Percentiles rank a stretch among this genome's conserved stretches.
phyloP scores from a whole-genome alignment of 2,888 invertebrate species.

The Cephalotes varians region DNA sequence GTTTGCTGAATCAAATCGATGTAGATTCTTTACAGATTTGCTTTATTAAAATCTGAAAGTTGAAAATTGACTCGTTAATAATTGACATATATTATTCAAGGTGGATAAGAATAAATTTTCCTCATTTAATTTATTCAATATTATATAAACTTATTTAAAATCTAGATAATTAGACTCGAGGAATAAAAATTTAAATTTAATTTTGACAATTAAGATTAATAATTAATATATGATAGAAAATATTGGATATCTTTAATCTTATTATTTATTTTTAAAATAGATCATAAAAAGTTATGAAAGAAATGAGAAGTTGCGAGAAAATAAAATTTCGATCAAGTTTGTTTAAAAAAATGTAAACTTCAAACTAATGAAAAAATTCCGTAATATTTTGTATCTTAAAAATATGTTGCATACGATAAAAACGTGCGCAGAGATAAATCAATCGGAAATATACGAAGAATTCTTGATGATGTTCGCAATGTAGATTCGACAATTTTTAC shows the following conservation, averaged over 20 bases:
- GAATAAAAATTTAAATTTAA: neutral
- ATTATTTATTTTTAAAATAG: conserved; percentile 2
- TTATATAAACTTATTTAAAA: neutral
- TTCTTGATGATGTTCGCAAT: neutral
- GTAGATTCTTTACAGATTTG: neutral
- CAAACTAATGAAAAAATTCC: neutral
- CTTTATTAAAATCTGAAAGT: neutral
- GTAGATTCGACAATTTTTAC: conserved; percentile 1
- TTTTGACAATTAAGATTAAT: neutral
- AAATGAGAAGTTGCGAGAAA: neutral
- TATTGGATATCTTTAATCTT: neutral
- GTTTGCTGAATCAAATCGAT: neutral
- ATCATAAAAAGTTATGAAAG: neutral
- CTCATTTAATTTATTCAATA: neutral
- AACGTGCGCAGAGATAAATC: neutral
- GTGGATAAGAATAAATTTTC: neutral
- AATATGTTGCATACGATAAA: neutral
- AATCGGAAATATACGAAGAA: neutral
- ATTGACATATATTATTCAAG: neutral
- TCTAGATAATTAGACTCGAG: neutral
- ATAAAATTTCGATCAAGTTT: conserved; percentile 11
- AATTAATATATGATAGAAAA: neutral
- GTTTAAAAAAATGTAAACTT: neutral
- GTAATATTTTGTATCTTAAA: neutral
- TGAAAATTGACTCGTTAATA: neutral